These are phyloP conservation scores for Cancer borealis DNA, from an alignment of 2,888 invertebrate genomes.

Conservation along the genomic window DNA sequence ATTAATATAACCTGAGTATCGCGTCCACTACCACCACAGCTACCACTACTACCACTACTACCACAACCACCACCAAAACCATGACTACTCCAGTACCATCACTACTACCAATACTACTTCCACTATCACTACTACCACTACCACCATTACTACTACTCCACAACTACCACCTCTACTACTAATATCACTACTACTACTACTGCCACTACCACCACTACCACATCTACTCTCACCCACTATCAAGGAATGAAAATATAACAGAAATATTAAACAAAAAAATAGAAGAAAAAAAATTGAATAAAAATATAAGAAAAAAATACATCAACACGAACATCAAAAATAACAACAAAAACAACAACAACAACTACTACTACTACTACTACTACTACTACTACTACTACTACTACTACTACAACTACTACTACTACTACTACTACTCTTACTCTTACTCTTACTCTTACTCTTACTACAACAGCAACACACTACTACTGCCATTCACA, in stretches of 20 bases:
- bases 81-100: background rate
- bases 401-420: background rate
- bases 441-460: background rate
- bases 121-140: background rate
- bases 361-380: too few species aligned
- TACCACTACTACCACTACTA: background rate
- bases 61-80: background rate
- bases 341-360: background rate
- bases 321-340: background rate
- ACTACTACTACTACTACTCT: background rate
- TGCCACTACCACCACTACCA: background rate
- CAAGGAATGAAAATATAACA: background rate
- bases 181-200: background rate
- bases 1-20: background rate
- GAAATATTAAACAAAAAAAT: background rate
- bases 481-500: background rate
- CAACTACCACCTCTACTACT: background rate
- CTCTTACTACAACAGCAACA: background rate
- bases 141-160: background rate
- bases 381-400: background rate
- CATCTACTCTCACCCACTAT: background rate
- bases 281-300: background rate
- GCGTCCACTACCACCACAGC: background rate
- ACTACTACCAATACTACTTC: background rate
- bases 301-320: too few species aligned